Percentiles rank a stretch among this genome's conserved stretches.
Conservation (phyloP, 2,113 vertebrate species). For the Neogale vison region DNA sequence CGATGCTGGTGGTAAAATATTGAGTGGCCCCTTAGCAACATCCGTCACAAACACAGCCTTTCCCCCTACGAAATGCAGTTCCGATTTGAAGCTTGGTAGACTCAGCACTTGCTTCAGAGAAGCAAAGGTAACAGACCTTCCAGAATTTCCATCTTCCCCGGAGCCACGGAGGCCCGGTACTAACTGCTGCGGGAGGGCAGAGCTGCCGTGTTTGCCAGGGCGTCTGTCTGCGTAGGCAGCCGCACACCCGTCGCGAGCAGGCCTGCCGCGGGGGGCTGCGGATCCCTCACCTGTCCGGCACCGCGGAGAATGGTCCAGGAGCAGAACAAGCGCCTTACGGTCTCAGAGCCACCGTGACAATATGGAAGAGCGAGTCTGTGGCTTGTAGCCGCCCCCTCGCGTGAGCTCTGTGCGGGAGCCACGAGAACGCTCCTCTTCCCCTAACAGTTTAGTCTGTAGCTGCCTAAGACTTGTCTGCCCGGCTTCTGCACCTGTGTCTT, state of each 20-base stretch:
- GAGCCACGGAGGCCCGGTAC: rapidly evolving
- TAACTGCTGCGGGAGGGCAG: background rate
- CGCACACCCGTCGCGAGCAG: background rate
- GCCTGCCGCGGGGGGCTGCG: rapidly evolving
- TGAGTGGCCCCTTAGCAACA: constrained; percentile 43
- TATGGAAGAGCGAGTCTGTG: rapidly evolving
- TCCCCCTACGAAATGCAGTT: background rate
- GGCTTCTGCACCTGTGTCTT: background rate
- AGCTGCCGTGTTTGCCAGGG: background rate
- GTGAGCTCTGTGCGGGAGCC: rapidly evolving
- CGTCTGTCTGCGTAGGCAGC: background rate
- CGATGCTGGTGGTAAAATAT: background rate
- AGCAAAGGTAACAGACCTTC: background rate
- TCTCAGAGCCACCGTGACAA: rapidly evolving
- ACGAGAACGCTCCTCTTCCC: background rate
- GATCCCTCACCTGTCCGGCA: background rate
- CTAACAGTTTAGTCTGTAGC: rapidly evolving
- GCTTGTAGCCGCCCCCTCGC: rapidly evolving
- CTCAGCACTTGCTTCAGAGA: background rate
- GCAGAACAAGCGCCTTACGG: rapidly evolving
- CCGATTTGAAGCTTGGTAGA: background rate
- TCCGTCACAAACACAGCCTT: background rate
- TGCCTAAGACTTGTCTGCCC: rapidly evolving
- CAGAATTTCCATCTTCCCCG: background rate
- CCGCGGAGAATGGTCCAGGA: background rate